Conservation (phyloP, 1,140 invertebrate genomes). For the Grapholita molesta region DNA sequence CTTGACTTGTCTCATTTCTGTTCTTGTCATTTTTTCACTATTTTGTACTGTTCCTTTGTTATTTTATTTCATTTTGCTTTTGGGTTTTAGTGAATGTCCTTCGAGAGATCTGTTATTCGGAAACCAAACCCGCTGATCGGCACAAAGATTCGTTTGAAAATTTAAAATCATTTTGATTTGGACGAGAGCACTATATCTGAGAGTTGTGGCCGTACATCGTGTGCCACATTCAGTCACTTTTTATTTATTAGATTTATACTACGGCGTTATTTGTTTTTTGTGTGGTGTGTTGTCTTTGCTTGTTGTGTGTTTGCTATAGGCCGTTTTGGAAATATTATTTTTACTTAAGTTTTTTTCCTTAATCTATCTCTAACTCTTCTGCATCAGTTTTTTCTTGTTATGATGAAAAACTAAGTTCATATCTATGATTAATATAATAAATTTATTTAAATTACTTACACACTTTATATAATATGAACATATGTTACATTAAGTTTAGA, state of each 20-base stretch:
- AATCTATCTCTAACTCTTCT: slow-evolving; percentile 44
- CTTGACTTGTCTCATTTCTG: slow-evolving; percentile 56
- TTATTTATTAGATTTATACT: slow-evolving; percentile 50
- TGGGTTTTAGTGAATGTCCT: slow-evolving; percentile 63
- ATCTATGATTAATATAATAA: not conserved
- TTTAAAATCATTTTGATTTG: slow-evolving; percentile 63
- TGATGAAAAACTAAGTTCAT: slow-evolving; percentile 22
- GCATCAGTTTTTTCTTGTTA: slow-evolving; percentile 31
- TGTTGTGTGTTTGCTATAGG: slow-evolving; percentile 77
- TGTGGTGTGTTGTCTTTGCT: slow-evolving; percentile 71
- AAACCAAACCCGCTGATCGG: slow-evolving; percentile 51
- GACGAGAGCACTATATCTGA: slow-evolving; percentile 53
- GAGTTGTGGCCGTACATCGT: slow-evolving; percentile 45
- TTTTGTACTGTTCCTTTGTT: slow-evolving; percentile 44
- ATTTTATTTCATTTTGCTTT: slow-evolving; percentile 34
- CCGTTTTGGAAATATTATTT: slow-evolving; percentile 74
- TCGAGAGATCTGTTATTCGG: slow-evolving; percentile 75
- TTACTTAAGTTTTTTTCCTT: slow-evolving; percentile 38
- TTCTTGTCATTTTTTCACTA: slow-evolving; percentile 60
- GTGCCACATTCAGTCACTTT: slow-evolving; percentile 55
- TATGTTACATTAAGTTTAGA: slow-evolving; percentile 5
- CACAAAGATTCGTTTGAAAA: slow-evolving; percentile 45
- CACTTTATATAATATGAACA: not conserved
- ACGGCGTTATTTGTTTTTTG: slow-evolving; percentile 60
- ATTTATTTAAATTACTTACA: not conserved